Evolutionary conservation across 2,113 vertebrate genomes (phyloP), one percentile per base, ranked within the genome.

Genomic region (Burhinus oedicnemus): DNA sequence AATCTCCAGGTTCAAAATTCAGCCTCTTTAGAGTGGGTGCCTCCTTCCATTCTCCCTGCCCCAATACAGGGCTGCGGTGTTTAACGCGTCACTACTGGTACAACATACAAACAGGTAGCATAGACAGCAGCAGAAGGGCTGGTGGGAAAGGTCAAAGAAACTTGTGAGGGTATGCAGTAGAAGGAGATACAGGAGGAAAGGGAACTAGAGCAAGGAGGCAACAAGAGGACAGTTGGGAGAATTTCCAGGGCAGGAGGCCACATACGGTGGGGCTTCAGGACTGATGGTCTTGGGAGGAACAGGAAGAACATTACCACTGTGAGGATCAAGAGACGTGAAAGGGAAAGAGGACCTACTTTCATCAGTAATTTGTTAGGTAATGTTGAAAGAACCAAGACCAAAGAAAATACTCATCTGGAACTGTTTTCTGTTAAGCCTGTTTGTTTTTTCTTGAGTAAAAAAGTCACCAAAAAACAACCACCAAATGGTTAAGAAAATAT

Each of bases 401-500:
- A 87, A 83, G 49, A 66, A 93, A 87, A 94, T 10, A 87, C 5
- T 11, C 51, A 51, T 68, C 44, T 72, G 36, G 54, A 86, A 66
- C 23, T 32, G 16, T 52, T 83, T 77, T 49, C 55, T 89, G 18
- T 65, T 85, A 83, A 83, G 34, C 6, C 17, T 76, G 29, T 84
- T 82, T 62, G 32, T 25, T 18, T 71, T 69, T 66, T 42, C 54
- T 55, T 71, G 44, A 90, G 34, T 47, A 61, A 66, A 94, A 90
- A 3, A 77, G 34, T 89, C 75, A 49, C 12, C 15, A 94, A 83
- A 47, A 74, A 42, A 52, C 54, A 60, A 86, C 12, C 12, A 78
- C 7, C 15, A 83, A 92, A 91, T 42, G 66, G 36, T 75, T 89
- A 95, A 89, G 47, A 88, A 94, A 90, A 95, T 60, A 61, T 10